Conservation (phyloP, 1,140 invertebrate genomes). For the Drosophila nigrodunni region DNA sequence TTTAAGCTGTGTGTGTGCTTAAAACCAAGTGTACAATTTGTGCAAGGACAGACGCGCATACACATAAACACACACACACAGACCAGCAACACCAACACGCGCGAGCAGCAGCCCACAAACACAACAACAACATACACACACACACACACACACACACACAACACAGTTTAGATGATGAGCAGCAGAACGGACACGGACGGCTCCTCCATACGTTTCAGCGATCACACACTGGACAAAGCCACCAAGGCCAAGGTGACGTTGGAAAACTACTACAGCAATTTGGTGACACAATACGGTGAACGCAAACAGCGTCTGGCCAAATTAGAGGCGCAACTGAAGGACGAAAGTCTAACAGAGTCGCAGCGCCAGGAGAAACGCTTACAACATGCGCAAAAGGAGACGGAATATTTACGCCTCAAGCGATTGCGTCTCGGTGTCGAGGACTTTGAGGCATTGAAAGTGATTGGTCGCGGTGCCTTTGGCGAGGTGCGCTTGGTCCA, state of each 20-base stretch:
- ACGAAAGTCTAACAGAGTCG: constrained; percentile 94
- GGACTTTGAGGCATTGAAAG: constrained; percentile 99
- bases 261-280: constrained; percentile 99
- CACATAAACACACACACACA: constrained; percentile 58
- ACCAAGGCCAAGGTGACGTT: constrained; percentile 99
- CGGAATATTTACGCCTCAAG: constrained; percentile 98
- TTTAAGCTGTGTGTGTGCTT: constrained; percentile 70
- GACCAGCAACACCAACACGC: constrained; percentile 12
- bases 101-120: constrained; percentile 30
- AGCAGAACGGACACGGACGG: constrained; percentile 79
- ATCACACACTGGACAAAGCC: constrained; percentile 99
- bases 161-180: constrained; percentile 82
- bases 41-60: constrained; percentile 38
- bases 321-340: constrained; percentile 96
- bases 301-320: constrained; percentile 96
- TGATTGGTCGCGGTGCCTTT: constrained; percentile 98
- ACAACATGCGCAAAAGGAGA: constrained; percentile 99
- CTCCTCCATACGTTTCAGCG: constrained; percentile 93
- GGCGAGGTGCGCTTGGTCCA: constrained; percentile 99
- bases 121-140: constrained; percentile 32
- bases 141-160: constrained; percentile 5
- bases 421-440: constrained; percentile 98
- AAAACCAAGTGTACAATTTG: constrained; percentile 63
- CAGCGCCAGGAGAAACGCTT: constrained; percentile 95
- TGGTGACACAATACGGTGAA: constrained; percentile 98